Evolutionary conservation across 1,140 invertebrate species (phyloP).

Genomic region (Ectropis grisescens): DNA sequence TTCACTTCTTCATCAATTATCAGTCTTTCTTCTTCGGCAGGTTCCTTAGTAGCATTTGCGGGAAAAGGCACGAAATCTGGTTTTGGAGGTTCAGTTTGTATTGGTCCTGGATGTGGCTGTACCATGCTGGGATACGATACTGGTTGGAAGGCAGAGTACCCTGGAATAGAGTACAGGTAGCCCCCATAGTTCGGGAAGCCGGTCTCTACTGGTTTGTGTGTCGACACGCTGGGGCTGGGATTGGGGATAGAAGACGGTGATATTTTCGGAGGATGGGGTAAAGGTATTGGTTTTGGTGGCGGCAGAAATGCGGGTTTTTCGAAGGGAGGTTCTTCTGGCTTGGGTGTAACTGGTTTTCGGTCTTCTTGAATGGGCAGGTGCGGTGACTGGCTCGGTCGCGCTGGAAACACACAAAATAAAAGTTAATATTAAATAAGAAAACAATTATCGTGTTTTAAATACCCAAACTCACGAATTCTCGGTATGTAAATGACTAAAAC

Average conservation of each 20-base stretch:
- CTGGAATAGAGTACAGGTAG: conserved; percentile 52
- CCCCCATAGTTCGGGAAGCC: conserved; percentile 48
- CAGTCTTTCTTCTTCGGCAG: not conserved
- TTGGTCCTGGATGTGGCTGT: conserved; percentile 18
- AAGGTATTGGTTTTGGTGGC: conserved; percentile 20
- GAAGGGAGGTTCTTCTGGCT: conserved; percentile 28
- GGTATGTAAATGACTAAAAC: too few species aligned
- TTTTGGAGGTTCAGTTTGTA: conserved; percentile 2
- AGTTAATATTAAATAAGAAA: too few species aligned
- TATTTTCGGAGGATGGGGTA: conserved; percentile 50
- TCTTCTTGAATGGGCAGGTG: conserved; percentile 3
- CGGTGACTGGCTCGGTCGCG: conserved; percentile 15
- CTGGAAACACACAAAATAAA: conserved; percentile 28
- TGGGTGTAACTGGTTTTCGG: conserved; percentile 6
- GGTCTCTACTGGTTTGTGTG: conserved; percentile 38
- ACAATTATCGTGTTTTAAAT: too few species aligned
- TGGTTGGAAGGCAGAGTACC: conserved; percentile 59
- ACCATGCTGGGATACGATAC: conserved; percentile 37
- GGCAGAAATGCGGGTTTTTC: conserved; percentile 35
- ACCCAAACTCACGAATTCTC: too few species aligned
- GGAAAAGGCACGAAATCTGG: conserved; percentile 16
- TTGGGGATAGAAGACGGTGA: conserved; percentile 62
- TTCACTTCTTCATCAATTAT: conserved; percentile 7
- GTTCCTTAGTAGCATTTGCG: conserved; percentile 3
- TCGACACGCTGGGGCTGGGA: conserved; percentile 50